Base-by-base conservation (phyloP, 2,797 vertebrate species). In the Gymnothorax javanicus region DNA sequence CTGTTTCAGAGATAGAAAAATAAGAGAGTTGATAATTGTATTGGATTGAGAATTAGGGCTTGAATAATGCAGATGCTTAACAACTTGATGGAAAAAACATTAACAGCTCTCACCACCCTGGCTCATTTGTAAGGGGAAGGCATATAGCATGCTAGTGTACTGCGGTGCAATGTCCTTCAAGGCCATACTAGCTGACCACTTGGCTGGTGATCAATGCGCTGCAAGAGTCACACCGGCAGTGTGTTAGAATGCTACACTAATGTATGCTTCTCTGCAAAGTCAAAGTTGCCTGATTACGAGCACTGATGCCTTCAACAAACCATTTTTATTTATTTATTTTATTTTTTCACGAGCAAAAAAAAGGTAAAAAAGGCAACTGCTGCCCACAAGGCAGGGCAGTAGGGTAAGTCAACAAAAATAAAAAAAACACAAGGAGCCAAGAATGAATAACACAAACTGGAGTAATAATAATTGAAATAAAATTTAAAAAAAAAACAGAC, bases 1-100 rank as follows among this genome's bases (percentile, higher is more conserved):
- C 91, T 91, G 93, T 88, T 90, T 88, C 52, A 7, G 52, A 50
- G 77, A n/a, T 89, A 69, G 83, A 89, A 84, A 88, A 91, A 91
- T 86, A 71, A 89, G 82, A 90, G 91, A 64, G 91, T 91, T 93
- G 90, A 93, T 94, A 94, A 94, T 93, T 92, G 90, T 89, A 90
- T 95, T 93, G 93, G 27, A 60, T 67, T 54, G 82, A 79, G 82
- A 75, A 71, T 94, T 94, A 93, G 90, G 59, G 90, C 92, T 91
- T 94, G 93, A 95, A 92, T 94, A 93, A 95, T 94, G 93, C 87
- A 88, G 89, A 89, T 91, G 93, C 94, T 93, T 90, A 92, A 90
- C 86, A 88, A 90, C 88, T 92, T 92, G 93, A 92, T 93, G 89
- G 92, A 89, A 85, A 89, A 91, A 92, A 87, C 27, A 33, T 52